Conservation (phyloP, 1,140 invertebrate species). For the Rhizoglyphus robini region DNA sequence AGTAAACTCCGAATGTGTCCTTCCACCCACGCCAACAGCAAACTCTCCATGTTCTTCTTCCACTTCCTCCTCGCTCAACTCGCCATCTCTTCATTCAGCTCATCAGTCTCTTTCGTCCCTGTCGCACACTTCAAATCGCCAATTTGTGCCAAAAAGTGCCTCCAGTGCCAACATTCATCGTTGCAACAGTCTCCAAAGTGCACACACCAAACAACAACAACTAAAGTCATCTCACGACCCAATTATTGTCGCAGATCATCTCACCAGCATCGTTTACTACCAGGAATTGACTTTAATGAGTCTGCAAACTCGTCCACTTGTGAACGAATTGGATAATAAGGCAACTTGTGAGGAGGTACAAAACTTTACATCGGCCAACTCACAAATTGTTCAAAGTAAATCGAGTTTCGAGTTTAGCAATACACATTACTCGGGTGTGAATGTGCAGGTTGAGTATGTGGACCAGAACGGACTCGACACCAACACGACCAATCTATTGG, state of each 20-base stretch:
- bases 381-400: not conserved
- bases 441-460: not conserved
- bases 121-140: not conserved
- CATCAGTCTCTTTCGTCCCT: not conserved
- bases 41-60: not conserved
- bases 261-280: not conserved
- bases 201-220: too few species aligned
- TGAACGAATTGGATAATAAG: not conserved
- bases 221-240: not conserved
- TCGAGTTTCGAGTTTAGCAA: too few species aligned
- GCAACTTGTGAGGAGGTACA: slow-evolving; percentile 18
- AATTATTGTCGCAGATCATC: not conserved
- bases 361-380: slow-evolving; percentile 19
- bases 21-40: not conserved
- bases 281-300: slow-evolving; percentile 20
- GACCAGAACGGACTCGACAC: too few species aligned
- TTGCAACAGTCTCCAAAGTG: not conserved
- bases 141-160: not conserved
- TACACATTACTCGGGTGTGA: not conserved
- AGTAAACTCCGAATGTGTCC: too few species aligned
- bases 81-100: not conserved
- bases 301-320: slow-evolving; percentile 11
- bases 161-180: not conserved
- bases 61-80: not conserved
- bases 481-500: too few species aligned